Percentiles rank a stretch among this genome's conserved stretches.
phyloP scores from a whole-genome alignment of 2,113 vertebrate species.

The Piprites chloris region DNA sequence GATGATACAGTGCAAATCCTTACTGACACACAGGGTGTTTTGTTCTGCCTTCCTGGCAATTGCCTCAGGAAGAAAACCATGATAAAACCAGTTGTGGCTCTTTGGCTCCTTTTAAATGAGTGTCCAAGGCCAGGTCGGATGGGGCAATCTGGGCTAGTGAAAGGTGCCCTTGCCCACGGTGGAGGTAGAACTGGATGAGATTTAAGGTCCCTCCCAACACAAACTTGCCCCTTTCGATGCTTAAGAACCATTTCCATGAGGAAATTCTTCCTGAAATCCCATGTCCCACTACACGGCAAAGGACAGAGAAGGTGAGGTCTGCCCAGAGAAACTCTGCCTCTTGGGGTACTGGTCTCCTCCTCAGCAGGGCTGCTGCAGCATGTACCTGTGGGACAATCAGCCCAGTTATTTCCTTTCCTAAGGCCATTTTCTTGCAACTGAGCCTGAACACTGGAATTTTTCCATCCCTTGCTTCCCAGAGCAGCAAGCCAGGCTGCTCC shows the following conservation, averaged over 20 bases:
- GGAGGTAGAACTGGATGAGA: rapidly evolving
- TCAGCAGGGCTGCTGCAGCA: background rate
- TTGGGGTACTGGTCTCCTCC: background rate
- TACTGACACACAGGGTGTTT: background rate
- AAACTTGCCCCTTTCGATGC: background rate
- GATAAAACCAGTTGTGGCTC: background rate
- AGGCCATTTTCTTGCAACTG: background rate
- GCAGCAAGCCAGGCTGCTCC: background rate
- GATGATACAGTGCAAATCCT: constrained; percentile 24
- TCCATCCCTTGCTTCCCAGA: background rate
- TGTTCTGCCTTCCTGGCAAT: background rate
- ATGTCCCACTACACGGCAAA: background rate
- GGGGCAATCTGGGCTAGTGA: background rate
- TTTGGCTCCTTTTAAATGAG: background rate
- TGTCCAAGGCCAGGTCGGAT: background rate
- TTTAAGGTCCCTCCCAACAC: background rate
- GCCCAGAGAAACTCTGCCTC: background rate
- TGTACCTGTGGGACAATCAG: background rate
- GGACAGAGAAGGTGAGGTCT: background rate
- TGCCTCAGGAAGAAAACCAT: background rate
- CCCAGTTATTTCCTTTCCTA: background rate
- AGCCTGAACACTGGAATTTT: background rate
- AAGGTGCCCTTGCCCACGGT: background rate
- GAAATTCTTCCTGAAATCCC: background rate
- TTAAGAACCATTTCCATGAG: background rate